A percentile compares a stretch with the other conserved stretches of the same genome.
Evolutionary conservation across 2,888 invertebrate species (phyloP).

Genomic region (Agrotis puta): DNA sequence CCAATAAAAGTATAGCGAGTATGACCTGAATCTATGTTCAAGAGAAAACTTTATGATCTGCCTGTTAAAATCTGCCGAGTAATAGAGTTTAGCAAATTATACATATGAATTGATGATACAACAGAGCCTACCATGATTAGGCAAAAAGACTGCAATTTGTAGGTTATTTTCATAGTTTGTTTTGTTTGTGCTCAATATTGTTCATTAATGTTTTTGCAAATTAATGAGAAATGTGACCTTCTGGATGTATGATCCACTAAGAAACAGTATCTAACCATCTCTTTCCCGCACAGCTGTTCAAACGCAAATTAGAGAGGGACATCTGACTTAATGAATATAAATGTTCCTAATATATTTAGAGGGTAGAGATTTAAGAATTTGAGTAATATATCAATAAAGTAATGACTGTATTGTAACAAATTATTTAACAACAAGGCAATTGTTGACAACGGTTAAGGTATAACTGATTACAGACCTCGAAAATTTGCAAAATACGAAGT

Average conservation of each 20-base stretch:
- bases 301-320: constrained; percentile 31
- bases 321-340: constrained; percentile 19
- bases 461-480: constrained; percentile 7
- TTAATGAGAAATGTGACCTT: constrained; percentile 35
- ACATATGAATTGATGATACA: background rate
- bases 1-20: constrained; percentile 33
- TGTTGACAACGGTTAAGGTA: constrained; percentile 27
- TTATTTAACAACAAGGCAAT: constrained; percentile 25
- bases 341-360: constrained; percentile 21
- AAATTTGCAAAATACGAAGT: constrained; percentile 36
- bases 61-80: background rate
- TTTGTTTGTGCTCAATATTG: constrained; percentile 21
- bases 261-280: constrained; percentile 36
- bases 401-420: background rate
- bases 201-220: constrained; percentile 3
- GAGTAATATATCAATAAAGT: background rate
- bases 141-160: constrained; percentile 28
- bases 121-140: constrained; percentile 26
- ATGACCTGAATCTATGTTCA: constrained; percentile 47
- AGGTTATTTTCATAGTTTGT: constrained; percentile 46
- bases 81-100: background rate
- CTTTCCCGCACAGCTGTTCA: constrained; percentile 46
- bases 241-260: constrained; percentile 34
- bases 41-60: constrained; percentile 23
- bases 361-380: constrained; percentile 24